Evolutionary conservation across 2,113 vertebrate genomes (phyloP), one percentile per base, ranked within the genome.

Genomic region (Odontesthes bonariensis): DNA sequence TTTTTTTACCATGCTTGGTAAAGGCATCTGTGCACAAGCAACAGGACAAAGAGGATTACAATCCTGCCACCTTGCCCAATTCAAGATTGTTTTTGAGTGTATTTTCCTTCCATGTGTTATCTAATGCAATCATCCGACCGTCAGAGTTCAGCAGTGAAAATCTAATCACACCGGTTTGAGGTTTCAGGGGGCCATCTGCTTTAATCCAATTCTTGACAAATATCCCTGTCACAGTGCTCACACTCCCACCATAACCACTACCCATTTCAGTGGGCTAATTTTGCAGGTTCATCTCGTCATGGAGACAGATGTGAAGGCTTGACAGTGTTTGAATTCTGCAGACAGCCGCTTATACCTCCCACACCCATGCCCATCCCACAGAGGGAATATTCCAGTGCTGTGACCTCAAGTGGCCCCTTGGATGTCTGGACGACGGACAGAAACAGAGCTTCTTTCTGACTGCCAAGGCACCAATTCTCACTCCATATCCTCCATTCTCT

Each of bases 191-290:
- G 88, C 81, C 82, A 86, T 88, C 87, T 89, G 87, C 86, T 84
- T 69, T 88, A 88, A 93, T 92, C 85, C 87, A 90, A 90, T 92
- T 86, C 78, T 35, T 70, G 71, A 86, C 80, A 87, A 86, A 83
- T 86, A 79, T 77, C 77, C 61, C 70, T 74, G 84, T 88, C 85
- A 83, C 73, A 62, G 44, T 35, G 23, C 71, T 84, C 69, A 85
- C 83, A 80, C 63, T 73, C 83, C 77, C 70, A 35, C 47, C 40
- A 52, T 59, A 71, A 86, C 86, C 72, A 62, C 83, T 54, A 23
- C 44, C 76, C 77, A 51, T 79, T 83, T 83, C 69, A 69, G 33
- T 47, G 2, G 80, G 85, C 82, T 86, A 84, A 89, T 90, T 88
- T 91, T 81, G 88, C 80, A 73, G 80, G 59, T 89, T 86, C 65